These are phyloP conservation scores for Falco novaeseelandiae DNA, from an alignment of 2,797 vertebrate genomes.

Conservation along the genomic window DNA sequence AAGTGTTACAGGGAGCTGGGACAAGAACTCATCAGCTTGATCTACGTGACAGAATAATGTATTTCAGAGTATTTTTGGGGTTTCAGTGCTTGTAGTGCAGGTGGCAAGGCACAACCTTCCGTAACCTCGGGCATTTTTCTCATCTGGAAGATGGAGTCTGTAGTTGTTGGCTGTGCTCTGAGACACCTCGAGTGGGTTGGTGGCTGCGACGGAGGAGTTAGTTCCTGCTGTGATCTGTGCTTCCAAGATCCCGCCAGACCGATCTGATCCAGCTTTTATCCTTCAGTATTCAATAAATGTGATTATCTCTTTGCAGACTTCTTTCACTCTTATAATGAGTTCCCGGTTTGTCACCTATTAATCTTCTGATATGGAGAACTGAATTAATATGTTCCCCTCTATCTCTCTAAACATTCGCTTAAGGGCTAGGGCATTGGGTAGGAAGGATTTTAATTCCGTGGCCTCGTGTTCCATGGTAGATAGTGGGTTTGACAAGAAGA, in stretches of 20 bases:
- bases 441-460: slow-evolving; percentile 1
- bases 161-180: not conserved
- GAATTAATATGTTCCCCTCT: not conserved
- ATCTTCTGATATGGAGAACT: slow-evolving; percentile 9
- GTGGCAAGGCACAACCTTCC: not conserved
- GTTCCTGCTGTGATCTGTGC: not conserved
- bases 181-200: not conserved
- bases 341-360: slow-evolving; percentile 40
- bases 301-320: slow-evolving; percentile 29
- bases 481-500: slow-evolving; percentile 42
- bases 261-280: not conserved
- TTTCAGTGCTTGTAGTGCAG: not conserved
- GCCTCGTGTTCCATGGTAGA: not conserved
- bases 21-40: not conserved
- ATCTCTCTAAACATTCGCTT: slow-evolving; percentile 15
- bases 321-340: slow-evolving; percentile 14
- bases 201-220: not conserved
- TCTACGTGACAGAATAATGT: not conserved
- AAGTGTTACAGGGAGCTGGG: not conserved
- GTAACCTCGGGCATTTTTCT: not conserved
- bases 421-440: not conserved
- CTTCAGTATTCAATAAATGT: not conserved
- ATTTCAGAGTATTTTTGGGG: not conserved
- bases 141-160: not conserved
- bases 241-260: not conserved